Base-by-base conservation (phyloP, 2,888 invertebrate species). In the Mythimna pallens region DNA sequence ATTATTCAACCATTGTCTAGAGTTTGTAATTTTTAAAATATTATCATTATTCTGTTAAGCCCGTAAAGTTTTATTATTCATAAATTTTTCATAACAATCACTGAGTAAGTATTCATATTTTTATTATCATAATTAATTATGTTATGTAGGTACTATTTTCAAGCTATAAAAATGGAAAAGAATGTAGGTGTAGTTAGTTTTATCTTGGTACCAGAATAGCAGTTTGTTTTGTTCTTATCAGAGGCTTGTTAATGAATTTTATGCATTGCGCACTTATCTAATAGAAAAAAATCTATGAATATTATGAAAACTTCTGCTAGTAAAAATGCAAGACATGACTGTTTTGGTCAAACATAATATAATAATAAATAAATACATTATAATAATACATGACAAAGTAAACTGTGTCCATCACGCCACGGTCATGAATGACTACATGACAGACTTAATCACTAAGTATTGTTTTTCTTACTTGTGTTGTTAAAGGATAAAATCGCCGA, bases 201-300 rank as follows among this genome's bases (percentile, higher is more conserved):
- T 63, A 65, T 52, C 34, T 34, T 34, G 17, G 20, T 25, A 22
- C 58, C 43, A 12, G 10, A 52, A 76, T 58, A n/a, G 12, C 12
- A 58, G 20, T 30, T 30, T 76, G 1, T 30, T 34, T 25, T 57
- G 1, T 65, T 65, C 10, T 40, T 76, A 73, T 22, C 36, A 20
- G 14, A 7, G 14, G 20, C 10, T 52, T 61, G 30, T 43, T 30
- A 9, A 36, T 61, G 20, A 34, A 12, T 50, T n/a, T 54, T 74
- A 47, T 43, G 14, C 61, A 36, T 25, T n/a, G 10, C n/a, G 4
- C 25, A 30, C 5, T 20, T 62, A 36, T n/a, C 17, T 54, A 47
- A 20, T 12, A 54, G 14, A 20, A 12, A 34, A 30, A 66, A 12
- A 30, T n/a, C 0, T 40, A 22, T 30, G n/a, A 34, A 50, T n/a